phyloP scores from a whole-genome alignment of 2,888 invertebrate genomes.

The Rambutsinella grinnellia region DNA sequence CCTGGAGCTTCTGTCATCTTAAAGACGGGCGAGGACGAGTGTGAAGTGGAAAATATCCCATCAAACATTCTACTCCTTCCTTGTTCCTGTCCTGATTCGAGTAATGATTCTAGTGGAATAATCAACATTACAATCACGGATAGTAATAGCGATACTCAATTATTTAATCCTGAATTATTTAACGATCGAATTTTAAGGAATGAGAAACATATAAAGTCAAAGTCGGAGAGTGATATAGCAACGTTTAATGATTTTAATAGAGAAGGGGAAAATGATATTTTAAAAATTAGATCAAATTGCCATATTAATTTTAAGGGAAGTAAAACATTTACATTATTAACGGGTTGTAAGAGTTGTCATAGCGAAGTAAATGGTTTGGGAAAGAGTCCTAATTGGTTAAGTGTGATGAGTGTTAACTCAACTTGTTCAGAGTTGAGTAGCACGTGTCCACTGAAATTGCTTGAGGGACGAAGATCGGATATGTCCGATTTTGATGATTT shows the following conservation, averaged over 20 bases:
- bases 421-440: slow-evolving; percentile 41
- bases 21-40: slow-evolving; percentile 12
- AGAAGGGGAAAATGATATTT: slow-evolving; percentile 5
- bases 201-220: no score
- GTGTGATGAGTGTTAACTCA: slow-evolving; percentile 40
- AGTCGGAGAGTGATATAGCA: slow-evolving; percentile 51
- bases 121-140: slow-evolving; percentile 39
- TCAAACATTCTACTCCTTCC: slow-evolving; percentile 30
- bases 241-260: slow-evolving; percentile 1
- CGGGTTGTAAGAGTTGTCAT: no score
- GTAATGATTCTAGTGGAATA: background rate
- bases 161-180: background rate
- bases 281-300: slow-evolving; percentile 42
- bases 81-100: slow-evolving; percentile 25
- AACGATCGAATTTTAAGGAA: background rate
- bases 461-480: slow-evolving; percentile 40
- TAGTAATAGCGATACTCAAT: slow-evolving; percentile 35
- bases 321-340: no score
- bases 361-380: no score
- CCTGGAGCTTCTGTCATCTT: slow-evolving; percentile 25
- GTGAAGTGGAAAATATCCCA: slow-evolving; percentile 3
- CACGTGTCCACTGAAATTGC: slow-evolving; percentile 39
- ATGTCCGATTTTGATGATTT: slow-evolving; percentile 46
- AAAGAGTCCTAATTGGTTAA: slow-evolving; percentile 42
- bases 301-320: slow-evolving; percentile 35